phyloP scores from a whole-genome alignment of 2,113 vertebrate genomes.

The Carettochelys insculpta region DNA sequence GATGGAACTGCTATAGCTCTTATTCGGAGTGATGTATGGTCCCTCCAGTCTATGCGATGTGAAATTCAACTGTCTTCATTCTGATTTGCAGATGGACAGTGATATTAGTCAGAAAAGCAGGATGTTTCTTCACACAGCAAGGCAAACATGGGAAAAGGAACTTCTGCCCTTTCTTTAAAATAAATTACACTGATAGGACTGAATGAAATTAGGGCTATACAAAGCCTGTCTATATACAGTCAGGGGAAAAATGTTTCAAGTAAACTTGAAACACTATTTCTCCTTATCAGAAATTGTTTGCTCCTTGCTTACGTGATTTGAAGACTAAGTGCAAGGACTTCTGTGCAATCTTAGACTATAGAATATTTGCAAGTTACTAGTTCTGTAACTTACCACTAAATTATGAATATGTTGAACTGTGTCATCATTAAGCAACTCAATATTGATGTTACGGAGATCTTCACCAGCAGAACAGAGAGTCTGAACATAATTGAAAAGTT shows the following conservation, averaged over 20 bases:
- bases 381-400: slow-evolving; percentile 69
- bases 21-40: neutral
- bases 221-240: neutral
- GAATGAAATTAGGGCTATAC: neutral
- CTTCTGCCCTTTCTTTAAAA: neutral
- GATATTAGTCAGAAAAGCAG: neutral
- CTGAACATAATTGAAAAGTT: slow-evolving; percentile 17
- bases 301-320: neutral
- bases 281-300: neutral
- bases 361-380: neutral
- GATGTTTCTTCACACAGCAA: neutral
- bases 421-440: slow-evolving; percentile 69
- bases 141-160: neutral
- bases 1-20: neutral
- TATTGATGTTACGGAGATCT: slow-evolving; percentile 66
- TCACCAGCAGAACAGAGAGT: slow-evolving; percentile 67
- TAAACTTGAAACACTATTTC: neutral
- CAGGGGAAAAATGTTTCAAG: no score
- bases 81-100: neutral
- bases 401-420: slow-evolving; percentile 75
- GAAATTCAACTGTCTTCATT: neutral
- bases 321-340: neutral
- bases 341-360: neutral
- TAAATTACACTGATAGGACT: neutral
- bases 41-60: neutral